Percentiles rank a stretch among this genome's conserved stretches.
phyloP scores from a whole-genome alignment of 2,797 vertebrate species.

The Champsocephalus gunnari region DNA sequence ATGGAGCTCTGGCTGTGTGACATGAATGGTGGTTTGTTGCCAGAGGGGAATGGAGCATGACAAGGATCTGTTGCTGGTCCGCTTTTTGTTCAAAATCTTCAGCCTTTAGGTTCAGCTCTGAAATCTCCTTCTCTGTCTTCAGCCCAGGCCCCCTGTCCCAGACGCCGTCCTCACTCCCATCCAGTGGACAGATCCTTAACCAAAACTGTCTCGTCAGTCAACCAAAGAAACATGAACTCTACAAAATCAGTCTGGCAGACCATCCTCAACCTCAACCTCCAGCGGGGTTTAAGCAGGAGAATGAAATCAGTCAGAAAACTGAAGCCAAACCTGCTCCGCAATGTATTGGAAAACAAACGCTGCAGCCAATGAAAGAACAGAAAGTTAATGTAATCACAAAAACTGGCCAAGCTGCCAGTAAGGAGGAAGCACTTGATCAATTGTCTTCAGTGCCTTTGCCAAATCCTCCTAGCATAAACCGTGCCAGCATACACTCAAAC shows the following conservation, averaged over 20 bases:
- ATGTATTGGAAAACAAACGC: conserved; percentile 14
- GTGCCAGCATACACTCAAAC: background rate
- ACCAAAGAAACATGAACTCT: conserved; percentile 36
- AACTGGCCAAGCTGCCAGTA: conserved; percentile 12
- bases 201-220: conserved; percentile 31
- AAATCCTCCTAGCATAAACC: conserved; percentile 26
- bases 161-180: conserved; percentile 32
- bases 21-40: background rate
- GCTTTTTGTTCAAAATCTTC: conserved; percentile 18
- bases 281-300: conserved; percentile 55
- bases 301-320: conserved; percentile 28
- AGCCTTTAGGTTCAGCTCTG: conserved; percentile 42
- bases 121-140: conserved; percentile 73
- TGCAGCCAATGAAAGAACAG: conserved; percentile 24
- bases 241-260: conserved; percentile 21
- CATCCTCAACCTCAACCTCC: conserved; percentile 25
- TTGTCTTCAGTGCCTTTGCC: too few species aligned
- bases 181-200: conserved; percentile 32
- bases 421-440: conserved; percentile 29
- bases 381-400: conserved; percentile 30
- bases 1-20: conserved; percentile 43
- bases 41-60: conserved; percentile 38
- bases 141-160: conserved; percentile 53
- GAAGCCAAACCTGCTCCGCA: conserved; percentile 11
- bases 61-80: conserved; percentile 23